Evolutionary conservation across 2,888 invertebrate species (phyloP), one percentile per base, ranked within the genome.

Genomic region (Melinaea menophilus): DNA sequence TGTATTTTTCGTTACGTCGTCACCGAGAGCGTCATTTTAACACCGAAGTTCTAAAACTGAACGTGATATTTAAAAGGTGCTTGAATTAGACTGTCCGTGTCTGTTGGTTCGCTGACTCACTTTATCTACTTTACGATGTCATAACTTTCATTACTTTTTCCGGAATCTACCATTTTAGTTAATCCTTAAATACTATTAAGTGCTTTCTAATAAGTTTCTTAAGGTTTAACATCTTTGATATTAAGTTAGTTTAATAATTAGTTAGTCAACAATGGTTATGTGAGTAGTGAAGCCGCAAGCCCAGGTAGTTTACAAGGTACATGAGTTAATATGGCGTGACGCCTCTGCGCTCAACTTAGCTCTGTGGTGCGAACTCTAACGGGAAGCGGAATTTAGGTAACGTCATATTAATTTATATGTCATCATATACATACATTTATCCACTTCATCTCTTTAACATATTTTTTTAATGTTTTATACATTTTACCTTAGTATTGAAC

Each of bases 301-400:
- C 69, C 75, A 78, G 79, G 79, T 78, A 76, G 73, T 72, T 73
- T 71, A 71, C 74, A 62, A 61, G 71, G 71, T 70, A 60, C 71
- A 75, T 82, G 84, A 84, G 73, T 77, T 85, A 87, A 88, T 81
- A 75, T 76, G 79, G 69, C 71, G 69, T 79, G 86, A 86, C 86
- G 79, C 75, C 72, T 77, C 78, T 70, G 69, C 72, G 75, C 75
- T 79, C 77, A 76, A 79, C 78, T 79, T 76, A 41, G 47, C 57
- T 5, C 1, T 33, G 12, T 31, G 55, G 61, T 33, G 9, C 11
- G 22, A 41, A 13, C 46, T 55, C 7, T 41, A 45, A 41, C 41
- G 59, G 7, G 46, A 7, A 7, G 56, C 47, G n/a, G 4, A 0
- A 13, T 0, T 2, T 2, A 11, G 41, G 7, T 37, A 37, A 7